Percentiles rank a stretch among this genome's conserved stretches.
Evolutionary conservation across 2,888 invertebrate species (phyloP).

Genomic region (Epinotia bilunana): DNA sequence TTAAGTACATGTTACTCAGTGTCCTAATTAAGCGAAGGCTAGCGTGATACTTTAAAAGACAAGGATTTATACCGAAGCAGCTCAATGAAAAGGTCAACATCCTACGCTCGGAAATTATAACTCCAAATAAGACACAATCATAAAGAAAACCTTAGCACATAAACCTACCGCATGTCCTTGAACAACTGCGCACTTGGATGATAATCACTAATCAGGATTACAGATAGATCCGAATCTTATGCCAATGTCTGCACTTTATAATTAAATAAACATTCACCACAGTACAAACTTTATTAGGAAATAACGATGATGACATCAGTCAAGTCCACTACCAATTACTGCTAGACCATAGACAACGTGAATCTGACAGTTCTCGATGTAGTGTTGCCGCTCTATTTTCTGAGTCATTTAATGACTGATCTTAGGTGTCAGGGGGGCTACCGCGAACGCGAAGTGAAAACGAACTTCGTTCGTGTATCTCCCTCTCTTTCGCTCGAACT

Average conservation of each 20-base stretch:
- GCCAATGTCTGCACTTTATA: conserved; percentile 45
- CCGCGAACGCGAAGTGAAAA: too few relatives aligned
- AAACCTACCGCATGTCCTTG: conserved; percentile 64
- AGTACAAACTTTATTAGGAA: conserved; percentile 45
- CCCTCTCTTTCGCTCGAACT: too few relatives aligned
- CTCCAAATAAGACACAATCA: conserved; percentile 38
- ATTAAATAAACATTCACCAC: conserved; percentile 52
- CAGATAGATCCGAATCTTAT: conserved; percentile 15
- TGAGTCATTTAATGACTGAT: too few relatives aligned
- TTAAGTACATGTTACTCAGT: conserved; percentile 12
- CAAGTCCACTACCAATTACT: conserved; percentile 51
- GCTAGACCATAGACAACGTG: conserved; percentile 40
- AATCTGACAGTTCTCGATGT: conserved; percentile 20
- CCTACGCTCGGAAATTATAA: conserved; percentile 71
- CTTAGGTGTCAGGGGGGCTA: too few relatives aligned
- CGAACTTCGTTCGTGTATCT: too few relatives aligned
- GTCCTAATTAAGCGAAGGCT: conserved; percentile 39
- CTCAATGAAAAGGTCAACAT: conserved; percentile 62
- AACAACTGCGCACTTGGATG: conserved; percentile 51
- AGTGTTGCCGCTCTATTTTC: conserved; percentile 17
- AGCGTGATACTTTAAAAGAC: conserved; percentile 33
- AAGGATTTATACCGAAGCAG: conserved; percentile 37
- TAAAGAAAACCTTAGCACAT: conserved; percentile 50
- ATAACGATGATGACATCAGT: conserved; percentile 68
- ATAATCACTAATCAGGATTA: conserved; percentile 21